Conservation (phyloP, 2,797 vertebrate species). For the Mico argentatus region DNA sequence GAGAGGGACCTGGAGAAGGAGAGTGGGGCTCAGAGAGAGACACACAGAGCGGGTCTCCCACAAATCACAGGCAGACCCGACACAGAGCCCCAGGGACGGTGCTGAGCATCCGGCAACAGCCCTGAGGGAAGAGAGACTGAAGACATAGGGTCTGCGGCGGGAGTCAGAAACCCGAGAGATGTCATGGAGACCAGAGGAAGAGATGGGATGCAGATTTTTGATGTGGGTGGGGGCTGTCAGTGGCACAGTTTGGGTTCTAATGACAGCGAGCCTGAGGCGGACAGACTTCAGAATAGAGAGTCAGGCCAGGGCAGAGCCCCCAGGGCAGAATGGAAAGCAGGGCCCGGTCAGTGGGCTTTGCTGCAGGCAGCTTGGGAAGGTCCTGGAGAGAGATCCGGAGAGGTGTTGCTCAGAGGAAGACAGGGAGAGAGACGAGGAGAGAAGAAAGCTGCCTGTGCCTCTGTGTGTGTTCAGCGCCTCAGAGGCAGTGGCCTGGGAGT, state of each 20-base stretch:
- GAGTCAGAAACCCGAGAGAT: not conserved
- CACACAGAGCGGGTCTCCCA: rapidly evolving
- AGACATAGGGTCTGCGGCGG: not conserved
- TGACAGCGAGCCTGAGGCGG: not conserved
- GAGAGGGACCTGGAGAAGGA: not conserved
- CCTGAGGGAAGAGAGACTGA: not conserved
- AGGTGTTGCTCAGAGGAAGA: not conserved
- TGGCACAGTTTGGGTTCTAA: not conserved
- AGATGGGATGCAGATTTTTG: not conserved
- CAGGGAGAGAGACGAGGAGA: not conserved
- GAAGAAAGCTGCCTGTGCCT: not conserved
- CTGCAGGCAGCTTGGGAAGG: not conserved
- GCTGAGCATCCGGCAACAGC: not conserved
- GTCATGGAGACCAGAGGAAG: not conserved
- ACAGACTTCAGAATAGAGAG: not conserved
- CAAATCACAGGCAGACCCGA: not conserved
- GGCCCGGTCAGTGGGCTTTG: not conserved
- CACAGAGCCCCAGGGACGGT: no score
- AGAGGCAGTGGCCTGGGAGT: not conserved
- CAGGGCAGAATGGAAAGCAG: not conserved
- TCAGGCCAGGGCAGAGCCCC: not conserved
- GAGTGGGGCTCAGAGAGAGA: not conserved
- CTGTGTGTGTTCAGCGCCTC: not conserved
- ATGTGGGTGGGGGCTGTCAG: rapidly evolving
- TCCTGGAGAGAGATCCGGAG: not conserved